Evolutionary conservation across 92 coral and sea anemone genomes (phyloP), one percentile per base, ranked within the genome.

Genomic region (Parazoanthus swiftii): DNA sequence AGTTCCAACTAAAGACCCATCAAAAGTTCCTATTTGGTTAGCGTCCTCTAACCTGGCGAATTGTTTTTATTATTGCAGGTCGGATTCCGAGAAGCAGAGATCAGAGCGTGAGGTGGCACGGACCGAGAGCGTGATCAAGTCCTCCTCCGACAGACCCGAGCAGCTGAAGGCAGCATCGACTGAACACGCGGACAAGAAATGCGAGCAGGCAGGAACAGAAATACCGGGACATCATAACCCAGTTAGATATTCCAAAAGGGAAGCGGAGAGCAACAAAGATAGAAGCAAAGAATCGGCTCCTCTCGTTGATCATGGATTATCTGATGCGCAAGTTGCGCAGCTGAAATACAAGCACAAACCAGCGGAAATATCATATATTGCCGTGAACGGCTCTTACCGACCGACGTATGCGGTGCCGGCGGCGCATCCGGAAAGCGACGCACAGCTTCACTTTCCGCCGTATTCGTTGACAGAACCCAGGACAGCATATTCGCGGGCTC

Each of bases 71-170:
- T 38, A 54, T 42, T 73, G 37, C 72, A 90, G 92, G 86, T 80
- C 91, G 36, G 88, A 86, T 75, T 58, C 74, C 7, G 94, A 80
- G 21, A 84, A 84, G 66, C 87, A 71, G 67, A 86, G 90, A 4
- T 86, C 91, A 0, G 77, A 95, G 35, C 92, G 92, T 58, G 99
- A 96, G 50, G 89, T 92, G 2, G 82, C 92, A 63, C 90, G 99
- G 70, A 97, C 96, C 42, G 99, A 97, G 85, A 97, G 99, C 78
- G 99, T 97, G 26, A 97, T 97, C 36, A 97, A 97, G 90, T 91
- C 95, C 6, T 93, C 93, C 21, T 81, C 91, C 35, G 98, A 95
- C 81, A 85, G 94, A 79, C 74, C 68, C 23, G 87, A 84, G 75
- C 79, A 71, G 75, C 14, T 46, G 13, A 84, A 84, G 43, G 35